phyloP scores from a whole-genome alignment of 2,113 vertebrate species.

The Scopus umbretta region DNA sequence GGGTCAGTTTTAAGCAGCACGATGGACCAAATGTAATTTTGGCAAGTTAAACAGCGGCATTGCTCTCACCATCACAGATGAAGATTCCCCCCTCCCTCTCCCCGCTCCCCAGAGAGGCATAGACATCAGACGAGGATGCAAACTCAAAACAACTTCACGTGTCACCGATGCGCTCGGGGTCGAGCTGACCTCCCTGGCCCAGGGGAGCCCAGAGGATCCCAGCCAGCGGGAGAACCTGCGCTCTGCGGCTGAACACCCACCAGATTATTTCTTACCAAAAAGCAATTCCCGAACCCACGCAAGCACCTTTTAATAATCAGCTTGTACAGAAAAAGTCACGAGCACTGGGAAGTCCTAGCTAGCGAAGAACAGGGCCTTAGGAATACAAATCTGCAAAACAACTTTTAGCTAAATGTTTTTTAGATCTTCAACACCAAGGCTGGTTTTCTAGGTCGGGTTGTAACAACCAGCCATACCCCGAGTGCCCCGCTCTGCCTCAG shows the following conservation, averaged over 20 bases:
- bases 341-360: background rate
- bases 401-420: background rate
- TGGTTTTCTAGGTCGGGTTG: background rate
- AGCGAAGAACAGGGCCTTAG: background rate
- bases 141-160: accelerated
- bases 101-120: accelerated
- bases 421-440: background rate
- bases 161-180: accelerated
- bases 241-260: background rate
- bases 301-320: background rate
- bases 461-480: accelerated
- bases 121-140: background rate
- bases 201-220: background rate
- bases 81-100: accelerated
- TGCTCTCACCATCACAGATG: background rate
- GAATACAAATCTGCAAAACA: background rate
- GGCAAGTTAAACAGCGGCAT: background rate
- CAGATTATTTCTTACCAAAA: background rate
- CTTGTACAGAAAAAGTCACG: background rate
- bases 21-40: accelerated
- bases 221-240: accelerated
- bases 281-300: background rate
- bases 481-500: background rate
- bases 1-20: background rate
- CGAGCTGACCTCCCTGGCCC: background rate